Evolutionary conservation across 2,113 vertebrate genomes (phyloP).

Genomic region (Pycnonotus jocosus): DNA sequence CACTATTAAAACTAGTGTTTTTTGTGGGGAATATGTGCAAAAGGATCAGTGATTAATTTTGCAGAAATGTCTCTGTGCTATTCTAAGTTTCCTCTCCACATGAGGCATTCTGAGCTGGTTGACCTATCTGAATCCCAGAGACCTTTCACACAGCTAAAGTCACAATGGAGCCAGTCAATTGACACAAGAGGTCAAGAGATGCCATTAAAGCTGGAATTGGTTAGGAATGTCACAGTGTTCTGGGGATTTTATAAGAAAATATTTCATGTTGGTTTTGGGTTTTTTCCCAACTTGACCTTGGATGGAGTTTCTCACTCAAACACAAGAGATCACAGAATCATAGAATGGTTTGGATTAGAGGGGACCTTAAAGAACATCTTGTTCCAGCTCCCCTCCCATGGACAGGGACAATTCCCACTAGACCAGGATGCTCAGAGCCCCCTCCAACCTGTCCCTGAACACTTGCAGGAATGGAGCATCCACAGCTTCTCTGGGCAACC

Average conservation of each 20-base stretch:
- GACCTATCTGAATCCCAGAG: not conserved
- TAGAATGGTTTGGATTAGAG: not conserved
- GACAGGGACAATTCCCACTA: not conserved
- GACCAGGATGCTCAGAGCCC: not conserved
- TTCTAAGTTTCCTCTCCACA: not conserved
- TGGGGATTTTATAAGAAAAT: not conserved
- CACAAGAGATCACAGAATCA: not conserved
- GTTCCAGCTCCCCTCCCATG: not conserved
- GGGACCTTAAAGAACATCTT: not conserved
- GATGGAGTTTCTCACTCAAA: not conserved
- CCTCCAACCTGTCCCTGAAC: fast-evolving
- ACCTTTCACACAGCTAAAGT: not conserved
- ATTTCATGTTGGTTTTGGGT: not conserved
- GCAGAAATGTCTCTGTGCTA: not conserved
- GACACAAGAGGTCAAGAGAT: not conserved
- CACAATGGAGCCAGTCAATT: not conserved
- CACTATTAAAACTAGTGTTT: not conserved
- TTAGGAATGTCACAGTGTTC: not conserved
- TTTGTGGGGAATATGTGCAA: not conserved
- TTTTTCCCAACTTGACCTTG: not conserved
- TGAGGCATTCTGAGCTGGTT: not conserved
- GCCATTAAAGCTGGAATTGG: not conserved
- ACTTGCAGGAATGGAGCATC: not conserved
- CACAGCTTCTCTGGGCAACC: not conserved
- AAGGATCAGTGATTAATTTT: not conserved